Evolutionary conservation across 1,140 invertebrate species (phyloP), one percentile per base, ranked within the genome.

Genomic region (Diorhabda elongata): DNA sequence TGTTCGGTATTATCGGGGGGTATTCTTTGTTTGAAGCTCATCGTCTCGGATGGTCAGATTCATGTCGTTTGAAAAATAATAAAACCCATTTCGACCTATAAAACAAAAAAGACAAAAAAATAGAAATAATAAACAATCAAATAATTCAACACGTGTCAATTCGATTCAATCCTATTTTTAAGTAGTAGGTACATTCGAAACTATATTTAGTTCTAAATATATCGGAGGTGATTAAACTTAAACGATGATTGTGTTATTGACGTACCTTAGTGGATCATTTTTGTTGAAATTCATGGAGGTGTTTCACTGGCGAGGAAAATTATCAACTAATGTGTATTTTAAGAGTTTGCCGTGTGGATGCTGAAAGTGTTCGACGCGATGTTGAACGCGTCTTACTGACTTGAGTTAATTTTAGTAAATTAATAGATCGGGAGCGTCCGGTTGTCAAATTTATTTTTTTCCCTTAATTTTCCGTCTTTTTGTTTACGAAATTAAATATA

Each of bases 361-460:
- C 69, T 70, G 64, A 69, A 69, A 66, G 57, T 61, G 70, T 67
- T 67, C 66, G 70, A 61, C 41, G 42, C n/a, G 59, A 44, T 44
- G 57, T 45, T 63, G 62, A 68, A 60, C 61, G 67, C 71, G 71
- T 69, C 71, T 61, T 70, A 72, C 71, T 70, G 74, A 52, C 74
- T 69, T 64, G 66, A 58, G 72, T 75, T 76, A 76, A 76, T 69
- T 75, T 74, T 76, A 76, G 75, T 72, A 69, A 66, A 61, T 63
- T 61, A 45, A 68, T 71, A 68, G 71, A 74, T 76, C 75, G 74
- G 72, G 70, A 70, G 63, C 69, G 75, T 76, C 75, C 75, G 75
- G 72, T 72, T 72, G 72, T 72, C 74, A 73, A 75, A 74, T 75
- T 70, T 6, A n/a, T 52, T 52, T 52, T 52, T 52, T 52, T 52